Base-by-base conservation (phyloP, 1,140 invertebrate genomes). In the Spodoptera litura region DNA sequence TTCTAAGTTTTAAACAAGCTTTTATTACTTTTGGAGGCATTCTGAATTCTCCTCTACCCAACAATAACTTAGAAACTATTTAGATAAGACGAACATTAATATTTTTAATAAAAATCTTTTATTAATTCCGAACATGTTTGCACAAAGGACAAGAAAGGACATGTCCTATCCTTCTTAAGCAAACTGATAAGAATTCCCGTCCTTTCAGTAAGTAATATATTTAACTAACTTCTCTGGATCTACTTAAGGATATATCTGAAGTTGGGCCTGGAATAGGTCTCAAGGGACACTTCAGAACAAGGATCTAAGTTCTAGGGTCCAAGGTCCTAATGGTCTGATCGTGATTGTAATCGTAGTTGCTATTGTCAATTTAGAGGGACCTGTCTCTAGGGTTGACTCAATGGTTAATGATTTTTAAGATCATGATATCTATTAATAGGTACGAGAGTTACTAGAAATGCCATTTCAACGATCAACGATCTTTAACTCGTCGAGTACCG, bases 221-320 rank as follows among this genome's bases (percentile, higher is more conserved):
- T 66, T 49, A 38, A 25, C 2, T 15, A 66, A 66, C 38, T 66
- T 62, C 31, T 6, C 5, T 15, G 31, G 35, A 38, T 8, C n/a
- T 62, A 62, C 35, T 38, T 62, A 25, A 20, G 62, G 15, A 44
- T 15, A 25, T n/a, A 8, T 44, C 31, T 49, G 38, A 49, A 25
- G 6, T 66, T 49, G 35, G 62, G 35, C 35, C 35, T 44, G 9
- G 31, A 20, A 44, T 44, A 2, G 61, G 9, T 49, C 38, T 49
- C 62, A 0, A 5, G 38, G 35, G 62, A 49, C 15, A 9, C 9
- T 49, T 66, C 10, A 66, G 38, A 66, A 49, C n/a, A 15, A 49
- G 62, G n/a, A 44, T 38, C 38, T 66, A 49, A 66, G 20, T 66
- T 66, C 38, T 25, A 64, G 38, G 61, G 38, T 49, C 38, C 9